Evolutionary conservation across 2,113 vertebrate genomes (phyloP).

Genomic region (Lasiurus borealis): DNA sequence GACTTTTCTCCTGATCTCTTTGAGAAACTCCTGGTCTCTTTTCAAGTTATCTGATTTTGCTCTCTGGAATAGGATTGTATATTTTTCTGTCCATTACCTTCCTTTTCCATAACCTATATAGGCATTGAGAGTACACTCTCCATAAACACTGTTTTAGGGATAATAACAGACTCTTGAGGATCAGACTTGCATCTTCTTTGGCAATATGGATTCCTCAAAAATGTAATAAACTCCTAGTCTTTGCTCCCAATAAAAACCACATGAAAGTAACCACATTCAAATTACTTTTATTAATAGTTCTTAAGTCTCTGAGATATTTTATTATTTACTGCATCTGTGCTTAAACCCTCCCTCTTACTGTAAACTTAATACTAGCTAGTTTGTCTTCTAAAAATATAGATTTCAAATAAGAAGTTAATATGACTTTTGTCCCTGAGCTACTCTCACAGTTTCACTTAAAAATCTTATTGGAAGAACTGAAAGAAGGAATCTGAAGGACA

Average conservation of each 20-base stretch:
- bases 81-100: background rate
- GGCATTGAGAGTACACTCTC: background rate
- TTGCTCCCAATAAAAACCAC: background rate
- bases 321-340: background rate
- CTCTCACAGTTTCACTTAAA: background rate
- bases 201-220: background rate
- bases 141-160: background rate
- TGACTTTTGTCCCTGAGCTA: background rate
- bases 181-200: background rate
- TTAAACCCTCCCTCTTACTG: background rate
- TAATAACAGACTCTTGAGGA: background rate
- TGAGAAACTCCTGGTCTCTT: background rate
- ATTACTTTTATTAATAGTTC: background rate
- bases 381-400: background rate
- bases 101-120: background rate
- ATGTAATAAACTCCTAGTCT: background rate
- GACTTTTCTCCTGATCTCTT: background rate
- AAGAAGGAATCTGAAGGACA: background rate
- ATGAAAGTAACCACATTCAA: background rate
- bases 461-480: background rate
- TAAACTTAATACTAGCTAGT: background rate
- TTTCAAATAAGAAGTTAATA: background rate
- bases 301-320: slow-evolving; percentile 14
- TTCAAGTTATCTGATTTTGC: background rate
- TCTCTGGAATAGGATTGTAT: background rate